These are phyloP conservation scores for Eupithecia subfuscata DNA, from an alignment of 2,888 invertebrate species.

Conservation along the genomic window DNA sequence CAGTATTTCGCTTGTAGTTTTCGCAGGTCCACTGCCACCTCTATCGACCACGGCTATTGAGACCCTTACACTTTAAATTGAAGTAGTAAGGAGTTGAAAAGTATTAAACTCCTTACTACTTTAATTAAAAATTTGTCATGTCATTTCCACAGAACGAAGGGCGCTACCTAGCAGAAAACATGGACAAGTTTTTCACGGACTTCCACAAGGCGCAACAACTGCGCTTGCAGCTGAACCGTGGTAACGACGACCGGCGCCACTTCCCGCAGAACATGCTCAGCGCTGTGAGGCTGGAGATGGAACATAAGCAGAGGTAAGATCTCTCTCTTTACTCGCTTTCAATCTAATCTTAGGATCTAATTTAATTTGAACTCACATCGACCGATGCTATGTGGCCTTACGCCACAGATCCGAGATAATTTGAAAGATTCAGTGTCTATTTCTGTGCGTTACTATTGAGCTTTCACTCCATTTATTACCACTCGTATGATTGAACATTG, in stretches of 20 bases:
- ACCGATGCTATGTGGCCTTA: too few relatives aligned
- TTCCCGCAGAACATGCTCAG: conserved; percentile 70
- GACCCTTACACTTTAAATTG: too few relatives aligned
- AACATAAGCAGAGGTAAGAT: conserved; percentile 74
- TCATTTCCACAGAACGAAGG: conserved; percentile 67
- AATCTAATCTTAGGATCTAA: too few relatives aligned
- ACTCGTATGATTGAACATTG: background rate
- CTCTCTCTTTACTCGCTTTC: background rate
- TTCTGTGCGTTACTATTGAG: background rate
- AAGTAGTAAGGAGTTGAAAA: too few relatives aligned
- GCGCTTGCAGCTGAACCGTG: conserved; percentile 61
- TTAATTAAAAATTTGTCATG: background rate
- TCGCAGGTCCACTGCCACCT: too few relatives aligned
- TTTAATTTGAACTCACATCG: too few relatives aligned
- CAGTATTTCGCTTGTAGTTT: background rate
- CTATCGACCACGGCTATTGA: too few relatives aligned
- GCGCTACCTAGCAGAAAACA: conserved; percentile 77
- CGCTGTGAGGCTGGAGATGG: conserved; percentile 71
- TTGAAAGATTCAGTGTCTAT: background rate
- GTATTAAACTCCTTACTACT: too few relatives aligned
- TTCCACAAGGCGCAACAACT: conserved; percentile 86
- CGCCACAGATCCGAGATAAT: too few relatives aligned
- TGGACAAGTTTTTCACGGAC: conserved; percentile 89
- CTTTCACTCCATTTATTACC: background rate
- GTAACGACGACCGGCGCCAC: conserved; percentile 65